phyloP scores from a whole-genome alignment of 2,797 vertebrate species.

The Holocentrus rufus region DNA sequence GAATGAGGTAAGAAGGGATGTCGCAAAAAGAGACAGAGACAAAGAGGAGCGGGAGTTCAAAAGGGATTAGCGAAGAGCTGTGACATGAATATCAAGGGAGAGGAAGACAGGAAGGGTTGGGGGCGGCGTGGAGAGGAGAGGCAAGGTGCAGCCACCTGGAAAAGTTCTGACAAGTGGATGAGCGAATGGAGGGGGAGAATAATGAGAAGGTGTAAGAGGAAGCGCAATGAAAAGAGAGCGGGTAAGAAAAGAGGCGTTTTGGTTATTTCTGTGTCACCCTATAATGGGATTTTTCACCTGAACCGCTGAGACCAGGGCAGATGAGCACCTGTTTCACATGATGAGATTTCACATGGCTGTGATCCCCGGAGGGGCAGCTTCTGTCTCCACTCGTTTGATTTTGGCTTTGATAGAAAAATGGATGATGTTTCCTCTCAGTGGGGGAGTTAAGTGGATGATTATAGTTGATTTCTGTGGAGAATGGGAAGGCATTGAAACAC shows the following conservation, averaged over 20 bases:
- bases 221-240: conserved; percentile 34
- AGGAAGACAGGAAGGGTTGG: conserved; percentile 34
- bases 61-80: conserved; percentile 51
- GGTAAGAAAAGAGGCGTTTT: conserved; percentile 58
- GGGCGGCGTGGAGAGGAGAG: conserved; percentile 24
- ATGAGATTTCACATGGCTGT: conserved; percentile 68
- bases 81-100: conserved; percentile 63
- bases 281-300: conserved; percentile 71
- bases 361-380: conserved; percentile 52
- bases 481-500: conserved; percentile 39
- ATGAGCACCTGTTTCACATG: conserved; percentile 72
- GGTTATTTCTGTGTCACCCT: conserved; percentile 68
- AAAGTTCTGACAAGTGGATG: conserved; percentile 66
- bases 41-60: conserved; percentile 41
- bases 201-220: conserved; percentile 61
- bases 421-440: conserved; percentile 26
- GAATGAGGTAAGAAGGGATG: conserved; percentile 9
- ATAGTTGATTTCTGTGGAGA: conserved; percentile 50
- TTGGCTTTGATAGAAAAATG: conserved; percentile 63
- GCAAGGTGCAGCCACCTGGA: conserved; percentile 56
- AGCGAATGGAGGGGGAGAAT: conserved; percentile 52
- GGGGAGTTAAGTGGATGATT: conserved; percentile 69
- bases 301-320: conserved; percentile 66
- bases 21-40: conserved; percentile 31
- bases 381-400: conserved; percentile 66